Evolutionary conservation across 2,113 vertebrate genomes (phyloP).

Genomic region (Vombatus ursinus): DNA sequence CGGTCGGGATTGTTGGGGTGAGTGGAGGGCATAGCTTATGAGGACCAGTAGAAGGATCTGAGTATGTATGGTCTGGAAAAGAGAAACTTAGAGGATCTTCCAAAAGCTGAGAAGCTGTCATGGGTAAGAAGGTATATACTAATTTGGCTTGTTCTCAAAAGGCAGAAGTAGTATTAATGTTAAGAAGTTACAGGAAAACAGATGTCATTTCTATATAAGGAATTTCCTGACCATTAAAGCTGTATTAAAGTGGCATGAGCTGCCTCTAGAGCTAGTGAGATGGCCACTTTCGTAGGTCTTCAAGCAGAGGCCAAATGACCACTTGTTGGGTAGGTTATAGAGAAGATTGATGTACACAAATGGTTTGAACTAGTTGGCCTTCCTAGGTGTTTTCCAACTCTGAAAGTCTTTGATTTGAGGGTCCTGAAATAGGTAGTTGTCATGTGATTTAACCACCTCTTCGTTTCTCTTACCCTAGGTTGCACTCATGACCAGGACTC

Average conservation of each 20-base stretch:
- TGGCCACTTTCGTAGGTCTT: too few species aligned
- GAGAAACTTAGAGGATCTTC: background rate
- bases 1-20: background rate
- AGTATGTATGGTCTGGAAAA: background rate
- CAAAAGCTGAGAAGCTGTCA: background rate
- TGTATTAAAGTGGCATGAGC: background rate
- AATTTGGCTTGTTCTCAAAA: background rate
- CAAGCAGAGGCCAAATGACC: background rate
- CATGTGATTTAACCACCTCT: background rate
- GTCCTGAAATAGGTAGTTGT: too few species aligned
- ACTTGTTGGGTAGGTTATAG: background rate
- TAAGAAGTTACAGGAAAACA: background rate
- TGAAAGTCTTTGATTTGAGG: background rate
- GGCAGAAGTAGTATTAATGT: background rate
- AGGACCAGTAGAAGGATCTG: too few species aligned
- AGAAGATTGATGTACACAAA: too few species aligned
- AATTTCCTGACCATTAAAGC: background rate
- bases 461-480: background rate
- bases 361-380: background rate
- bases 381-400: background rate
- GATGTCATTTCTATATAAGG: background rate
- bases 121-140: background rate
- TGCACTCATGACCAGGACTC: background rate
- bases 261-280: background rate
- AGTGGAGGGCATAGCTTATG: background rate